Base-by-base conservation (phyloP, 2,797 vertebrate species). In the Varecia variegata region DNA sequence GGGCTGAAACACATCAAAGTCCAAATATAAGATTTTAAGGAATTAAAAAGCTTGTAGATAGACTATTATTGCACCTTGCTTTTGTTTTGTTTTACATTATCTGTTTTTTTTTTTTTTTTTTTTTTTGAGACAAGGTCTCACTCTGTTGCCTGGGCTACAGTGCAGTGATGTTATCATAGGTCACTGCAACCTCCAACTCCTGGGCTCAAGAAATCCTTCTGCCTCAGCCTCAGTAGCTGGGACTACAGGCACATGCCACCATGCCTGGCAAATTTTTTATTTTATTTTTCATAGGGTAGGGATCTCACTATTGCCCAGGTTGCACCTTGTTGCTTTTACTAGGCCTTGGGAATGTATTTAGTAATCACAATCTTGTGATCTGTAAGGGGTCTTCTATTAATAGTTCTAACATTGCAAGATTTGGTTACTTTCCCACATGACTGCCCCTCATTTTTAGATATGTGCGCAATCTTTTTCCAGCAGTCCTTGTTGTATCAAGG, bases 401-500 rank as follows among this genome's bases (percentile, higher is more conserved):
- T 58, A 7, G 32, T 21, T 54, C 67, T 82, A 15, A 25, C 38
- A 13, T 1, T 7, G 38, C n/a, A 4, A 3, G 12, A 35, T 80
- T 81, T 10, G 40, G 25, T 56, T 45, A 4, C 70, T 62, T 92
- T 45, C 79, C 83, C 60, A 56, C 25, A 25, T 50, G 27, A 2
- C 47, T 58, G 43, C 32, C 32, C 3, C 20, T 74, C 20, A 25
- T 45, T 18, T 56, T 74, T 13, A n/a, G 18, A 89, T 17, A 25
- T 15, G 14, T n/a, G 30, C 15, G 30, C 4, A 30, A 5, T 32
- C 62, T 93, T 97, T 86, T 86, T 38, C 93, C 90, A 70, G 4
- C 45, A 23, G 27, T 74, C 95, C 25, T 62, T 86, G 32, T 92
- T 82, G 35, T 91, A 74, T 84, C 80, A 60, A 92, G 30, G 0